Conservation (phyloP, 2,113 vertebrate species). For the Zootoca vivipara region DNA sequence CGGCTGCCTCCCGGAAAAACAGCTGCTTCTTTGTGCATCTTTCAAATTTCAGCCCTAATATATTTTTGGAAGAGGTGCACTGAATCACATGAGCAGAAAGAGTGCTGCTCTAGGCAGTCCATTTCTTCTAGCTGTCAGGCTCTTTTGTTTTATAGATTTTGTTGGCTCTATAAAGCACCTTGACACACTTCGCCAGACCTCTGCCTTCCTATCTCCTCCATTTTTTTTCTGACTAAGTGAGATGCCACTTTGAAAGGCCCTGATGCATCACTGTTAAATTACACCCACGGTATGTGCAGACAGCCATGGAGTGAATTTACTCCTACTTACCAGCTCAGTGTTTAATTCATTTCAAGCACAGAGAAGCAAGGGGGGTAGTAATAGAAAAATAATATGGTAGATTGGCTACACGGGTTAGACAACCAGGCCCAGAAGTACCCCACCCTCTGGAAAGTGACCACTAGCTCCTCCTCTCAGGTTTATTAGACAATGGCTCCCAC, state of each 20-base stretch:
- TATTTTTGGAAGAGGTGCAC: neutral
- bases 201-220: slow-evolving; percentile 50
- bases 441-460: too few species aligned
- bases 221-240: slow-evolving; percentile 64
- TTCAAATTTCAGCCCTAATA: slow-evolving; percentile 18
- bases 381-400: neutral
- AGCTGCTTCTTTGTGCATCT: neutral
- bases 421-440: too few species aligned
- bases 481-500: accelerated
- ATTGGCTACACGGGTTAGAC: neutral
- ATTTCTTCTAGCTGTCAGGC: slow-evolving; percentile 61
- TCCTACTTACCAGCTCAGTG: slow-evolving; percentile 17
- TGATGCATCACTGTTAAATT: slow-evolving; percentile 60
- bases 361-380: neutral
- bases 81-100: slow-evolving; percentile 18
- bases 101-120: slow-evolving; percentile 17
- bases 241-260: slow-evolving; percentile 66
- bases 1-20: neutral
- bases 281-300: slow-evolving; percentile 42
- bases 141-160: slow-evolving; percentile 61
- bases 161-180: slow-evolving; percentile 57
- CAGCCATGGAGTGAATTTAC: slow-evolving; percentile 29
- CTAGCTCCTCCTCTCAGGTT: neutral
- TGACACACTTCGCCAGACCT: slow-evolving; percentile 59
- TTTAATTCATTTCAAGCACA: slow-evolving; percentile 31